Percentiles rank a stretch among this genome's conserved stretches.
Evolutionary conservation across 2,888 invertebrate species (phyloP).

Genomic region (Capitulum mitella): DNA sequence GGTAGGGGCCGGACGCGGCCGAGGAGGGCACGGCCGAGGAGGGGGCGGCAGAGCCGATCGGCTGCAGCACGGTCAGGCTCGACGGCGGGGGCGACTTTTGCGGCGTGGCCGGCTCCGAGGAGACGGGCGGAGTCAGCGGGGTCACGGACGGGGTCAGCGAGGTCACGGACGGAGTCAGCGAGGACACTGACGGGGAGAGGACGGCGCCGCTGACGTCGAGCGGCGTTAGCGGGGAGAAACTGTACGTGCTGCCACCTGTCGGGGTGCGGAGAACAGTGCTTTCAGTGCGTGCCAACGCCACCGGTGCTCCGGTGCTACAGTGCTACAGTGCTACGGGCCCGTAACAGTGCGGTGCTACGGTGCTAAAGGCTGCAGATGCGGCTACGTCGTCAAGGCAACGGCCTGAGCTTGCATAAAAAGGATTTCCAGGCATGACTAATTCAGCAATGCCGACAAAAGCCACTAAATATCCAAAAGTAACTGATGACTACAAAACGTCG

Average conservation of each 20-base stretch:
- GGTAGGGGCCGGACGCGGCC: neutral
- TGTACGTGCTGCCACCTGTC: slow-evolving; percentile 22
- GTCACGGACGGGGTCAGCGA: neutral
- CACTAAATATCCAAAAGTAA: no score
- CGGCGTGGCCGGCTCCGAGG: slow-evolving; percentile 9
- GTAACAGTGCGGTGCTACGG: no score
- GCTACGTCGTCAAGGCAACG: neutral
- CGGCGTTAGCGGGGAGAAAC: slow-evolving; percentile 5
- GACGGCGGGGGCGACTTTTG: neutral
- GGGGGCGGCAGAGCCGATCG: no score
- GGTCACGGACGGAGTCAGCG: neutral
- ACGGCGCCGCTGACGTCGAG: neutral
- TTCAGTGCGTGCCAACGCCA: no score
- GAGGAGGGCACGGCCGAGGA: no score
- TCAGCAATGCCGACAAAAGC: no score
- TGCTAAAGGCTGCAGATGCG: neutral
- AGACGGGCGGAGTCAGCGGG: neutral
- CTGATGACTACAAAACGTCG: no score
- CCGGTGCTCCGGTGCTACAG: neutral
- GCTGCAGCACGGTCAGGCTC: neutral
- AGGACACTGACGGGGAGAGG: neutral
- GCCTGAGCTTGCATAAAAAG: neutral
- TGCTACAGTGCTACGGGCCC: no score
- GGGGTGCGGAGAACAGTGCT: slow-evolving; percentile 21
- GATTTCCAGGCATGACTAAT: no score